A percentile compares a stretch with the other conserved stretches of the same genome.
Evolutionary conservation across 1,140 invertebrate species (phyloP).

Genomic region (Dolichoris vasculosae): DNA sequence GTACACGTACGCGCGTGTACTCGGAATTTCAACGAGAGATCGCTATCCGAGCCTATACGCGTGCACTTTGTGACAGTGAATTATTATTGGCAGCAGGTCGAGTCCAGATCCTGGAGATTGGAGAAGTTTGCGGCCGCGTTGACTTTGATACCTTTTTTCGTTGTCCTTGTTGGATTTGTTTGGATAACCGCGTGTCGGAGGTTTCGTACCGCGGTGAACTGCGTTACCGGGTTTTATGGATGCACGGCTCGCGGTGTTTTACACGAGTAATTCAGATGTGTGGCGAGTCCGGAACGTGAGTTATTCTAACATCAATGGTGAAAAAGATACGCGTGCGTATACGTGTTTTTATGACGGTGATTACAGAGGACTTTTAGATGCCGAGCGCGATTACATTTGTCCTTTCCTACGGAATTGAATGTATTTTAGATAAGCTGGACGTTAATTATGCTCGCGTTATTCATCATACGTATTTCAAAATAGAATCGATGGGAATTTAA

Average conservation of each 20-base stretch:
- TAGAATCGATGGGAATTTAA: neutral
- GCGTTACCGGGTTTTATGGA: neutral
- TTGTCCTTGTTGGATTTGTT: neutral
- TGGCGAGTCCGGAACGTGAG: neutral
- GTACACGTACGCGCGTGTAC: neutral
- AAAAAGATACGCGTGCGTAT: neutral
- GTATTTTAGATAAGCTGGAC: neutral
- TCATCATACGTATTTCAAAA: neutral
- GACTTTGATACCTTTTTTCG: neutral
- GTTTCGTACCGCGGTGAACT: neutral
- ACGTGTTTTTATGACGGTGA: neutral
- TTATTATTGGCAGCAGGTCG: conserved; percentile 35
- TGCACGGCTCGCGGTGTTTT: neutral
- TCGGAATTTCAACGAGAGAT: neutral
- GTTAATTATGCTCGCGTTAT: neutral
- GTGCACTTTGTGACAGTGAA: conserved; percentile 29
- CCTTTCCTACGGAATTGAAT: neutral
- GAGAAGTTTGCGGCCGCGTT: neutral
- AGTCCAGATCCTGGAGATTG: conserved; percentile 22
- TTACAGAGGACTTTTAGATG: neutral
- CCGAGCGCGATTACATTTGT: neutral
- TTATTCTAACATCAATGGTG: neutral
- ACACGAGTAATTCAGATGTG: neutral
- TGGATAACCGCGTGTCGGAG: neutral
- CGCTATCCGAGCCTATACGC: neutral